These are phyloP conservation scores for Hemibagrus wyckioides DNA, from an alignment of 2,113 vertebrate genomes.

Conservation along the genomic window DNA sequence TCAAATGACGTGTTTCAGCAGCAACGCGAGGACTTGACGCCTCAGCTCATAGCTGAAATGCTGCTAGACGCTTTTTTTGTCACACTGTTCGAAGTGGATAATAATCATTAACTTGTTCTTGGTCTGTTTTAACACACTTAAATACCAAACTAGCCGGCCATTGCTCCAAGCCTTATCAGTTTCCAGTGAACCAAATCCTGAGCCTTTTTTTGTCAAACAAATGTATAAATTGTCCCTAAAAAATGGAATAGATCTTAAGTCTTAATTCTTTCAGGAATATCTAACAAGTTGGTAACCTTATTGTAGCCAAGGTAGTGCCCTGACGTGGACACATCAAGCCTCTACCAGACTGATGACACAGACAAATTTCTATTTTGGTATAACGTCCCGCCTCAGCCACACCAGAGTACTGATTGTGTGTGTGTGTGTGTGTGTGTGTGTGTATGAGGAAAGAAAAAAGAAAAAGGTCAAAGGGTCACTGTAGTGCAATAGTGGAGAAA, in stretches of 20 bases:
- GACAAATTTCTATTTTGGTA: constrained; percentile 15
- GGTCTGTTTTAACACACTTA: not conserved
- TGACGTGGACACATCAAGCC: not conserved
- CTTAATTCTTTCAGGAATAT: not conserved
- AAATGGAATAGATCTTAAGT: too few relatives aligned
- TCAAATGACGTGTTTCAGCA: not conserved
- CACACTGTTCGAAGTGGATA: not conserved
- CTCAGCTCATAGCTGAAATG: not conserved
- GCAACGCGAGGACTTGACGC: not conserved
- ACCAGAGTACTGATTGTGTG: constrained; percentile 5
- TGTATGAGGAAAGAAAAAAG: not conserved
- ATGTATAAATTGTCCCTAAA: not conserved
- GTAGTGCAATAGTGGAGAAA: constrained; percentile 44
- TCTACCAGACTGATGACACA: not conserved
- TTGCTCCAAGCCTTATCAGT: not conserved
- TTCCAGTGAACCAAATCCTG: not conserved
- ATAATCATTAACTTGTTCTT: not conserved
- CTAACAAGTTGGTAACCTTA: too few relatives aligned
- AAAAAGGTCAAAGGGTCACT: constrained; percentile 31
- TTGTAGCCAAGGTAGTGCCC: not conserved
- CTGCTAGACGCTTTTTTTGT: not conserved
- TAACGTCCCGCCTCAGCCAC: not conserved
- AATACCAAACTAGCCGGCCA: not conserved
- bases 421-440: not conserved
- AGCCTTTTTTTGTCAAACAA: not conserved